Conservation (phyloP, 2,113 vertebrate genomes). For the Hemichromis elongatus region DNA sequence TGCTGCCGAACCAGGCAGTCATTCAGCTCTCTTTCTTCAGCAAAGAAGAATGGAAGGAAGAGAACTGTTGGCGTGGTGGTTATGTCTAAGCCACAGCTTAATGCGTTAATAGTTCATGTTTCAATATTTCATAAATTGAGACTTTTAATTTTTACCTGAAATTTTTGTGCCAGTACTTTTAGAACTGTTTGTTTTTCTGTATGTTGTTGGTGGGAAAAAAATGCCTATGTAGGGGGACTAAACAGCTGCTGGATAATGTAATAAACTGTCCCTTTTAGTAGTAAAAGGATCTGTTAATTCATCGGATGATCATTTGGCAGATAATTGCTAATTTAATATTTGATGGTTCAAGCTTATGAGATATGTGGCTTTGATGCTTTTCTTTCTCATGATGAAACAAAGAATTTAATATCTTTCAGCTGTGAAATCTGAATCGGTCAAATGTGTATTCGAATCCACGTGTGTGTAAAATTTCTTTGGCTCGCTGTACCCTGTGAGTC, state of each 20-base stretch:
- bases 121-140: background rate
- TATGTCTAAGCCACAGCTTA: background rate
- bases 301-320: background rate
- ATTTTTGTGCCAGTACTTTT: background rate
- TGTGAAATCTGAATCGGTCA: background rate
- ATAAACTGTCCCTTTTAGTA: background rate
- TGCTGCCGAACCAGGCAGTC: background rate
- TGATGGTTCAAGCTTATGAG: background rate
- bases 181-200: background rate
- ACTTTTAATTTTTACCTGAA: background rate
- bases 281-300: background rate
- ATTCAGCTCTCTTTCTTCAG: background rate
- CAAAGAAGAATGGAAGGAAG: conserved; percentile 8
- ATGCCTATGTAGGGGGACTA: background rate
- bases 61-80: background rate
- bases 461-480: background rate
- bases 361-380: background rate
- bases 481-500: background rate
- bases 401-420: background rate
- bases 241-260: background rate
- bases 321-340: background rate
- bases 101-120: background rate
- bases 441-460: background rate
- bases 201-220: background rate
- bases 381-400: background rate